Conservation (phyloP, 2,797 vertebrate species). For the Sebastes oblongus region DNA sequence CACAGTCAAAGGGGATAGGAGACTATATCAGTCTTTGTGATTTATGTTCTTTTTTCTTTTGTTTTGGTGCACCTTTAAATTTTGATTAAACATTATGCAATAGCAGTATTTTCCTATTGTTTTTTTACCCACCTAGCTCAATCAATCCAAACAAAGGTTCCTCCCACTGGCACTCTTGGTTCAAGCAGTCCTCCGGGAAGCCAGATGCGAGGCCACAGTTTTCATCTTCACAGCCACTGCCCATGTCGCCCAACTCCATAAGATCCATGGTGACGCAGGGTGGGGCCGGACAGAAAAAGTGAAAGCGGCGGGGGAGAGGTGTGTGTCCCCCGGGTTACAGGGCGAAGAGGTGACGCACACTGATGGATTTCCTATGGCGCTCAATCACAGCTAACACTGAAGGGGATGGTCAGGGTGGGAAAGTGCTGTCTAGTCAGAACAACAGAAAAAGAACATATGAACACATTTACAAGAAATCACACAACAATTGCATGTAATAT, state of each 20-base stretch:
- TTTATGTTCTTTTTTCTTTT: not conserved
- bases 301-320: not conserved
- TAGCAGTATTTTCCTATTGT: not conserved
- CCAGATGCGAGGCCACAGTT: constrained; percentile 46
- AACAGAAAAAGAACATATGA: not conserved
- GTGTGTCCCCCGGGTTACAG: constrained; percentile 45
- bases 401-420: not conserved
- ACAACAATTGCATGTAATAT: not conserved
- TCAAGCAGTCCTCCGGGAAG: constrained; percentile 51
- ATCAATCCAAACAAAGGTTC: constrained; percentile 64
- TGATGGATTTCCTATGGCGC: constrained; percentile 70
- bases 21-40: not conserved
- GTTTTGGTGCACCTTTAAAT: not conserved
- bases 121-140: constrained; percentile 65
- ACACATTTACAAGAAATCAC: not conserved
- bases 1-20: not conserved
- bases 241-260: constrained; percentile 21
- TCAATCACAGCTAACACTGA: constrained; percentile 29
- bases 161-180: constrained; percentile 50
- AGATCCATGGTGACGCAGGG: constrained; percentile 42
- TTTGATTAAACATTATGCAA: not conserved
- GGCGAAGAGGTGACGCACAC: constrained; percentile 53
- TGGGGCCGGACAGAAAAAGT: not conserved
- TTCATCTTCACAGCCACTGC: constrained; percentile 52
- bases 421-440: not conserved